Percentiles rank a stretch among this genome's conserved stretches.
Conservation (phyloP, 2,113 vertebrate genomes). For the Desmodus rotundus region DNA sequence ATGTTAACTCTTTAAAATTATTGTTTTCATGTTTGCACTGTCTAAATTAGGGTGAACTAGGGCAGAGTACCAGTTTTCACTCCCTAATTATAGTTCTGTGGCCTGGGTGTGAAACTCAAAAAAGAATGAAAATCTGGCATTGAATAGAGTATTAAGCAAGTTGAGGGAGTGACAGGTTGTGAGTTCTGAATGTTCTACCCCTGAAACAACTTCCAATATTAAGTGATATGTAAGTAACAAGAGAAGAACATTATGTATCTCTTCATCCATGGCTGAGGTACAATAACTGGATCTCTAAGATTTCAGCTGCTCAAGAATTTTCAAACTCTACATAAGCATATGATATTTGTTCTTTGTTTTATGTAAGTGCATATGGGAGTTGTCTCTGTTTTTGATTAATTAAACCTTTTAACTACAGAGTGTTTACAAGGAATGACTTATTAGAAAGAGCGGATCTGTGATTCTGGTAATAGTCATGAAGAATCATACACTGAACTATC, state of each 20-base stretch:
- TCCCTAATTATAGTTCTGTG: constrained; percentile 32
- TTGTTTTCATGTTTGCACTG: constrained; percentile 53
- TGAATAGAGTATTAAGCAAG: background rate
- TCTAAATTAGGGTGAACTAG: constrained; percentile 59
- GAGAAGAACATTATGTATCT: background rate
- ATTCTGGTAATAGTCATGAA: background rate
- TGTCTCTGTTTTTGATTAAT: background rate
- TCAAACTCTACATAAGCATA: background rate
- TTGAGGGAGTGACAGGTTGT: background rate
- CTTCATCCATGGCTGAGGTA: background rate
- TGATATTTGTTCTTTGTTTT: background rate
- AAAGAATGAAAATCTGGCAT: constrained; percentile 11
- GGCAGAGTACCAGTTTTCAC: constrained; percentile 26
- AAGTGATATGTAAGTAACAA: background rate
- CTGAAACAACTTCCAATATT: background rate
- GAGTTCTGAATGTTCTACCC: background rate
- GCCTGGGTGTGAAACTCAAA: constrained; percentile 27
- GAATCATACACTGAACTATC: background rate
- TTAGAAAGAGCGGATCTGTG: background rate
- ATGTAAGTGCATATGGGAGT: background rate
- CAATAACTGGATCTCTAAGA: background rate
- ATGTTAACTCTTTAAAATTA: constrained; percentile 62
- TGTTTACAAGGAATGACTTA: background rate
- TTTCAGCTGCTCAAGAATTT: background rate
- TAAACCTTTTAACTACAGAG: background rate